Percentiles rank a stretch among this genome's conserved stretches.
Conservation (phyloP, 2,797 vertebrate genomes). For the Lindbergichthys nudifrons region DNA sequence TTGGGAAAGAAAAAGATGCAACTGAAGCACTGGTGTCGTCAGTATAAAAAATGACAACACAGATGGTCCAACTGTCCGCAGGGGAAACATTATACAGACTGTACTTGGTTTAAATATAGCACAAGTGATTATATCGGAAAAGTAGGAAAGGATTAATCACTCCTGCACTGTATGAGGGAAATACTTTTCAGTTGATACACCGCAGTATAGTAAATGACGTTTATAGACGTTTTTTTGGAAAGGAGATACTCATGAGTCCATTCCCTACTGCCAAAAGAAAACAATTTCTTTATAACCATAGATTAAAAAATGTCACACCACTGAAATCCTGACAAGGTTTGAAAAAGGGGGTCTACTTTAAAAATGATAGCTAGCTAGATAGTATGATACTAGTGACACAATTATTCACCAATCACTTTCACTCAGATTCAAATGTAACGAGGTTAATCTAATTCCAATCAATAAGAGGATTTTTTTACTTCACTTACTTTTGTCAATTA, state of each 20-base stretch:
- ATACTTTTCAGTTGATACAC: slow-evolving; percentile 31
- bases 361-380: neutral
- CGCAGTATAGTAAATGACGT: slow-evolving; percentile 24
- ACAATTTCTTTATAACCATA: neutral
- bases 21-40: slow-evolving; percentile 73
- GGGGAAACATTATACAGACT: slow-evolving; percentile 69
- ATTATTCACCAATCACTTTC: neutral
- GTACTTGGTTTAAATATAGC: slow-evolving; percentile 76
- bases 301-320: neutral
- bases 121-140: slow-evolving; percentile 70
- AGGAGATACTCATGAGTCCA: slow-evolving; percentile 11
- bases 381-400: neutral
- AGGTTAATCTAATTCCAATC: neutral
- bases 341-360: neutral
- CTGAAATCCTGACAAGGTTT: neutral
- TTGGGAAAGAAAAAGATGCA: slow-evolving; percentile 51
- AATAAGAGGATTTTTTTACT: neutral
- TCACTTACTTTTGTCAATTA: too few species aligned
- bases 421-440: neutral
- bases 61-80: slow-evolving; percentile 76
- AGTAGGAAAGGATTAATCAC: slow-evolving; percentile 71
- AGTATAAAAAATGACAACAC: slow-evolving; percentile 68
- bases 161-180: slow-evolving; percentile 26
- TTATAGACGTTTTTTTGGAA: slow-evolving; percentile 31
- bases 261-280: slow-evolving; percentile 1